These are phyloP conservation scores for Platycercus adscitus DNA, from an alignment of 2,113 vertebrate genomes.

Conservation along the genomic window DNA sequence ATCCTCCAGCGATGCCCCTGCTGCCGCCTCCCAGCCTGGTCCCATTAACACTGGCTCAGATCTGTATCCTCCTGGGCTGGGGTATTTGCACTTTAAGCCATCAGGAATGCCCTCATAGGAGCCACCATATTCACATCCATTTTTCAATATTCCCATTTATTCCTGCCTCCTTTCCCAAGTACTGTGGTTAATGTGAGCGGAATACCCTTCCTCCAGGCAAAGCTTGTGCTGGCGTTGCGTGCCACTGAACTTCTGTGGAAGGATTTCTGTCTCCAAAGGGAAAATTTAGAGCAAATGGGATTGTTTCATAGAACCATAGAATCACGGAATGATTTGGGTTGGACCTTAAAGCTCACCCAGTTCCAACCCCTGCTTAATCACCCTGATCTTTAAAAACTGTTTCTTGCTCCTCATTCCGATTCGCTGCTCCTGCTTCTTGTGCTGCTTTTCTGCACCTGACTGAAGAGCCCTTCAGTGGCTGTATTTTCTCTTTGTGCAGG, in stretches of 20 bases:
- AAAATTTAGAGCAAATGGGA: rapidly evolving
- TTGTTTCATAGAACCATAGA: not conserved
- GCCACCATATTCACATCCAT: not conserved
- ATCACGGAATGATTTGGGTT: not conserved
- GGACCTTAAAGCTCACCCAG: not conserved
- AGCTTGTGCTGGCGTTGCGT: rapidly evolving
- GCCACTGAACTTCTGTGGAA: rapidly evolving
- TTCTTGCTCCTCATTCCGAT: not conserved
- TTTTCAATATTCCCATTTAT: not conserved
- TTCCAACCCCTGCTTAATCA: rapidly evolving
- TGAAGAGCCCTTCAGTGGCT: not conserved
- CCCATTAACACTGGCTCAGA: not conserved
- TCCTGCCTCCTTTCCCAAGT: not conserved
- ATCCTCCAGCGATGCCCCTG: constrained; percentile 16
- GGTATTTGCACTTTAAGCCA: not conserved
- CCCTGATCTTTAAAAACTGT: not conserved
- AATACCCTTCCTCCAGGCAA: not conserved
- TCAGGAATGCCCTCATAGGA: not conserved
- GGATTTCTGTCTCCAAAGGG: not conserved
- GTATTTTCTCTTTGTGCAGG: not conserved
- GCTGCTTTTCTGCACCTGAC: not conserved
- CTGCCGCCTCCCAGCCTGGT: not conserved
- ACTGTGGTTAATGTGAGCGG: rapidly evolving
- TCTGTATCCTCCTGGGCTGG: not conserved
- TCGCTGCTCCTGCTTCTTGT: not conserved